phyloP scores from a whole-genome alignment of 2,113 vertebrate species.

The Proterorhinus semilunaris region DNA sequence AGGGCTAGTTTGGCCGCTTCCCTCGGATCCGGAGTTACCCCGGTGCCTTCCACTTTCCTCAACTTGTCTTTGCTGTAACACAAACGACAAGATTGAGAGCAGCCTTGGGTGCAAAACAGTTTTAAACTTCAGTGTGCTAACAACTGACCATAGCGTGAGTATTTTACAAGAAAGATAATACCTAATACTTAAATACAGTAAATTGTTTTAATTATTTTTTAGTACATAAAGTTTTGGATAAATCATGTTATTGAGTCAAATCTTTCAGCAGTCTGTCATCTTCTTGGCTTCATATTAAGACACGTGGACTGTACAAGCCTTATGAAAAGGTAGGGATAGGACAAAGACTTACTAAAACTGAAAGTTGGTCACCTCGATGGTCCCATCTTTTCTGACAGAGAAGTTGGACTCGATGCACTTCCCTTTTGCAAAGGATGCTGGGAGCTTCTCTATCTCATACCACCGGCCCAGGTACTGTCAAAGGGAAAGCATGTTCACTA shows the following conservation, averaged over 20 bases:
- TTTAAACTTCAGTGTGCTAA: too few species aligned
- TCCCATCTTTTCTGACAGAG: slow-evolving; percentile 53
- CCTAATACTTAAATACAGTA: too few species aligned
- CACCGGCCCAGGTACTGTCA: slow-evolving; percentile 75
- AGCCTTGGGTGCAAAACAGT: too few species aligned
- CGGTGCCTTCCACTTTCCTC: slow-evolving; percentile 77
- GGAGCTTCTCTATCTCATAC: slow-evolving; percentile 78
- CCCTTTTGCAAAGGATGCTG: slow-evolving; percentile 65
- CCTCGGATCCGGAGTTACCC: slow-evolving; percentile 65
- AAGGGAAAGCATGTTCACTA: neutral
- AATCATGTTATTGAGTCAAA: too few species aligned
- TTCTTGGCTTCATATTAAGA: too few species aligned
- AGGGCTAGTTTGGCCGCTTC: slow-evolving; percentile 82
- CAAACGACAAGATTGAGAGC: neutral
- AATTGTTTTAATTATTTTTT: too few species aligned
- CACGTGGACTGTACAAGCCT: too few species aligned
- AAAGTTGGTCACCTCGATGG: slow-evolving; percentile 62
- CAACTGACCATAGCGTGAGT: too few species aligned
- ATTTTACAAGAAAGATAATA: too few species aligned
- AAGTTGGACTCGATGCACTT: slow-evolving; percentile 77
- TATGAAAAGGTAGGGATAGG: too few species aligned
- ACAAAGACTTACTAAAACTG: slow-evolving; percentile 60
- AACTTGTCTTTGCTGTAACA: slow-evolving; percentile 71
- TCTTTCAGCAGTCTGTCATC: too few species aligned
- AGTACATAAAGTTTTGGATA: too few species aligned